Evolutionary conservation across 1,140 invertebrate genomes (phyloP), one percentile per base, ranked within the genome.

Genomic region (Achroia grisella): DNA sequence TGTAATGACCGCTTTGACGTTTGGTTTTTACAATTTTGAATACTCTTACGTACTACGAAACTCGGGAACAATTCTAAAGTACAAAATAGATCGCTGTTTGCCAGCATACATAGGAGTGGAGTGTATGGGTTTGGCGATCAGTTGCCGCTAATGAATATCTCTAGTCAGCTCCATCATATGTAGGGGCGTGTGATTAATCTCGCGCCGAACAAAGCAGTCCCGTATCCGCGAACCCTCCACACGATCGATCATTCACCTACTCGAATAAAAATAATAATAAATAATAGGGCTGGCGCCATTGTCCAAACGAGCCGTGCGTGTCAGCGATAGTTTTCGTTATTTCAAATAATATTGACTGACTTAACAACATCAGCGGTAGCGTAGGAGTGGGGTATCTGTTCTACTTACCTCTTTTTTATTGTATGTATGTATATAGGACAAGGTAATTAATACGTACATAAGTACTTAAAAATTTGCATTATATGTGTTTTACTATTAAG

Each of bases 241-340:
- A 57, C 71, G 59, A 84, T 84, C 80, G 77, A 84, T 84, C 74
- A 80, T 67, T 61, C 71, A 67, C 61, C 73, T 65, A 56, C 66
- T 71, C 62, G 65, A 75, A 76, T 80, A 81, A 83, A 79, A 84
- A 81, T 80, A 83, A 80, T 83, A 77, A 83, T 76, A 77, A 75
- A 74, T 77, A 79, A 75, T 71, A 66, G 66, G 63, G 71, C 62
- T 54, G 56, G 44, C 67, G 66, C 71, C 61, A 78, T 75, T 77
- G 75, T 77, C 70, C 66, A 69, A 70, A 70, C 60, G 68, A 64
- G 62, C 59, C 49, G 57, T 65, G 64, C 60, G 64, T 68, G 71
- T 66, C 63, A 64, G 58, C 52, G 62, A 66, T 74, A 79, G 64
- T 78, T 75, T 55, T 64, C 56, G 51, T 46, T 40, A 44, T 40